These are phyloP conservation scores for Corythornis cristatus DNA, from an alignment of 2,113 vertebrate genomes.

Conservation along the genomic window DNA sequence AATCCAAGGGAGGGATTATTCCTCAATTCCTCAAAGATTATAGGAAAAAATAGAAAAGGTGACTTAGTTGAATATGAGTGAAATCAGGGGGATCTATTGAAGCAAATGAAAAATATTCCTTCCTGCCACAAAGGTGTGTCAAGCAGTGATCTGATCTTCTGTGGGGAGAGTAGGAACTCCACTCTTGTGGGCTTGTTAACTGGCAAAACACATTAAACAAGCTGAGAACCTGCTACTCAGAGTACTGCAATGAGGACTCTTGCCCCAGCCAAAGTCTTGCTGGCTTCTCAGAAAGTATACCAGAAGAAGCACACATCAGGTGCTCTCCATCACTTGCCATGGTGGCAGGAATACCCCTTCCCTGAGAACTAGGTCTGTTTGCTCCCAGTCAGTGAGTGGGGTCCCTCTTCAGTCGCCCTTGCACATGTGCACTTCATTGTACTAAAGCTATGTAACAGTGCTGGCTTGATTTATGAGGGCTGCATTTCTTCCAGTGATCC, in stretches of 20 bases:
- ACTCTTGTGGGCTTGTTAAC: not conserved
- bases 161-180: not conserved
- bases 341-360: not conserved
- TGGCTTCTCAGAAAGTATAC: not conserved
- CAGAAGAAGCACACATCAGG: not conserved
- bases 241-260: not conserved
- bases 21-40: not conserved
- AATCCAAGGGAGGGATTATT: not conserved
- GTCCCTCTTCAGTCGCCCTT: constrained; percentile 50
- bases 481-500: constrained; percentile 82
- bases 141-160: not conserved
- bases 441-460: constrained; percentile 74
- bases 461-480: constrained; percentile 85
- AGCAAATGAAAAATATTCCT: not conserved
- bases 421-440: constrained; percentile 77
- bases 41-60: not conserved
- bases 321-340: not conserved
- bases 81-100: not conserved
- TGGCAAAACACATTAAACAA: not conserved
- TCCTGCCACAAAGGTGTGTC: not conserved
- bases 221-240: not conserved
- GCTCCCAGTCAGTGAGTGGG: constrained; percentile 35
- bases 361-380: not conserved
- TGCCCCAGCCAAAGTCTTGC: not conserved
- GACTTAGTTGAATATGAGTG: not conserved